A percentile compares a stretch with the other conserved stretches of the same genome.
These are phyloP conservation scores for Microtus richardsoni DNA, from an alignment of 2,113 vertebrate genomes.

Conservation along the genomic window DNA sequence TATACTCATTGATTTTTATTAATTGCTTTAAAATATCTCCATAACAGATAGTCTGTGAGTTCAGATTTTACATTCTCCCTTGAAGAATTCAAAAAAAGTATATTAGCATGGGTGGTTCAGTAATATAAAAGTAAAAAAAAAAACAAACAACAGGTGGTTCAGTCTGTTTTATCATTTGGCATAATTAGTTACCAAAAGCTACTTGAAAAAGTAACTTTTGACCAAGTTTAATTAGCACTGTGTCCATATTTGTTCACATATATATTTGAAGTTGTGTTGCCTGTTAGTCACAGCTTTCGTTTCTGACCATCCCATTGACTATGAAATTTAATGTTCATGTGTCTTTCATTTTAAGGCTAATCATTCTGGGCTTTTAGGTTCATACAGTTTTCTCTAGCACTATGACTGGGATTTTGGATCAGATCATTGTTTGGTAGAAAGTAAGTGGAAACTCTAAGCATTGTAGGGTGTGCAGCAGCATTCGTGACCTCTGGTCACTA, in stretches of 20 bases:
- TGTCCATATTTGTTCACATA: conserved; percentile 4
- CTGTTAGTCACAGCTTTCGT: neutral
- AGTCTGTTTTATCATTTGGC: conserved; percentile 48
- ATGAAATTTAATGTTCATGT: neutral
- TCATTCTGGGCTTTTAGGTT: neutral
- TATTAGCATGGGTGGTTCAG: conserved; percentile 14
- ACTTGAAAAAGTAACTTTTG: conserved; percentile 20
- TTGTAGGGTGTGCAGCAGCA: neutral
- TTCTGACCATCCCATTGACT: neutral
- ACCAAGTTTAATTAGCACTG: neutral
- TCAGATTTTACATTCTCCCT: conserved; percentile 26
- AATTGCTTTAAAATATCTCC: conserved; percentile 55
- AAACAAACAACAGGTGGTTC: neutral
- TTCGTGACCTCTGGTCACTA: neutral
- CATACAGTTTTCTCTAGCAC: neutral
- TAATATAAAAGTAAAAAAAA: conserved; percentile 13
- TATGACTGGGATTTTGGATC: neutral
- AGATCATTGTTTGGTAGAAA: neutral
- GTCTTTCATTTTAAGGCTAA: neutral
- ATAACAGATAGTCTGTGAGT: conserved; percentile 38
- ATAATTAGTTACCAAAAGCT: conserved; percentile 51
- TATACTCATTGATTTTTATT: conserved; percentile 53
- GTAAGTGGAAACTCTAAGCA: neutral
- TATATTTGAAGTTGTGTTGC: neutral
- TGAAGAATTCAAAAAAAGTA: neutral